phyloP scores from a whole-genome alignment of 2,797 vertebrate genomes.

The Oreonectes daqikongensis region DNA sequence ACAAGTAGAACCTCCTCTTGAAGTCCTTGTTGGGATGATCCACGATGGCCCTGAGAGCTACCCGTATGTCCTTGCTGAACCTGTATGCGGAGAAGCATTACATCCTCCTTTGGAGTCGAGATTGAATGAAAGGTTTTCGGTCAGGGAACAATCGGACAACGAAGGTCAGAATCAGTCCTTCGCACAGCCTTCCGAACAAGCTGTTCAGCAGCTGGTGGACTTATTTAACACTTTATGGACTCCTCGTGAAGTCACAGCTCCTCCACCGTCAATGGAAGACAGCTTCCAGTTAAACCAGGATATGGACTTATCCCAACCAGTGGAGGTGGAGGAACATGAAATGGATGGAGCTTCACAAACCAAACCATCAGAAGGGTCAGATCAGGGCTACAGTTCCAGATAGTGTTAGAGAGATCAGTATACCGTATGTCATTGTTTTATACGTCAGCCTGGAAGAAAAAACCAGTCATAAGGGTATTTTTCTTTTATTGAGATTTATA shows the following conservation, averaged over 20 bases:
- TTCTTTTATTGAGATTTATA: too few species aligned
- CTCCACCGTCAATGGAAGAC: constrained; percentile 29
- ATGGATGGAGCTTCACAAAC: constrained; percentile 65
- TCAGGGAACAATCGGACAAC: not conserved
- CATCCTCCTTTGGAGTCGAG: not conserved
- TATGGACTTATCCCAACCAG: constrained; percentile 29
- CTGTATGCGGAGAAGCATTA: constrained; percentile 36
- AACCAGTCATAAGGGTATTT: too few species aligned
- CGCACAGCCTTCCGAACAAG: not conserved
- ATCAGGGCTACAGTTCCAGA: constrained; percentile 91
- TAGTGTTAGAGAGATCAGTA: constrained; percentile 37
- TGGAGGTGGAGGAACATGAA: constrained; percentile 63
- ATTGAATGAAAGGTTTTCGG: constrained; percentile 38
- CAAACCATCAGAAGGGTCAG: constrained; percentile 81
- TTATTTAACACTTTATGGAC: constrained; percentile 38
- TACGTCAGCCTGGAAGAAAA: too few species aligned
- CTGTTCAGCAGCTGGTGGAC: constrained; percentile 19
- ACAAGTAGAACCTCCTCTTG: constrained; percentile 8
- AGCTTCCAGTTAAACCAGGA: constrained; percentile 25
- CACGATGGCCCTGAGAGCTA: constrained; percentile 15
- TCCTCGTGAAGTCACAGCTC: constrained; percentile 29
- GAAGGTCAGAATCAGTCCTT: constrained; percentile 50
- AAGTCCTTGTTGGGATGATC: constrained; percentile 20
- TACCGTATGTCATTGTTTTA: not conserved
- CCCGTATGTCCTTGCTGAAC: constrained; percentile 50